Evolutionary conservation across 2,113 vertebrate species (phyloP).

Genomic region (Bubo bubo): DNA sequence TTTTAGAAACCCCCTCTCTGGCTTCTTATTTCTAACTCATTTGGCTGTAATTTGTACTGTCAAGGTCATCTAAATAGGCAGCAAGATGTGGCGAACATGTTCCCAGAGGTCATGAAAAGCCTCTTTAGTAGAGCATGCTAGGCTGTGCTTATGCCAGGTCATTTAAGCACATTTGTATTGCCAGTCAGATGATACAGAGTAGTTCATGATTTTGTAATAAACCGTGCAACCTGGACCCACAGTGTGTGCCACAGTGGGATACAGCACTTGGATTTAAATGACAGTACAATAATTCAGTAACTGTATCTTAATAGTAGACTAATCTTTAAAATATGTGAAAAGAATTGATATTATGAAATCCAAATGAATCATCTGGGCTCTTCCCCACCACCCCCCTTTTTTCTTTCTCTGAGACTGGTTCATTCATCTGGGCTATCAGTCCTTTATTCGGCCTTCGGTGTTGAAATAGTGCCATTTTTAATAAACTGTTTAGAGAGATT

Average conservation of each 20-base stretch:
- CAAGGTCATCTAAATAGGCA: conserved; percentile 67
- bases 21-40: conserved; percentile 34
- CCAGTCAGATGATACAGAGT: conserved; percentile 19
- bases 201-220: conserved; percentile 41
- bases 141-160: conserved; percentile 49
- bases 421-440: not conserved
- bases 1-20: not conserved
- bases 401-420: not conserved
- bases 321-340: not conserved
- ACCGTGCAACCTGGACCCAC: not conserved
- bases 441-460: not conserved
- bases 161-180: conserved; percentile 60
- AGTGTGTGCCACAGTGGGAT: not conserved
- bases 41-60: conserved; percentile 52
- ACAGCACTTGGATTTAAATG: not conserved
- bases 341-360: not conserved
- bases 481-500: not conserved
- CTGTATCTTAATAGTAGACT: not conserved
- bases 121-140: conserved; percentile 46
- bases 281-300: not conserved
- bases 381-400: not conserved
- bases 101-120: conserved; percentile 70
- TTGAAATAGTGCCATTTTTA: conserved; percentile 13
- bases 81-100: conserved; percentile 18
- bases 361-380: not conserved